phyloP scores from a whole-genome alignment of 2,113 vertebrate genomes.

The Chinchilla lanigera region DNA sequence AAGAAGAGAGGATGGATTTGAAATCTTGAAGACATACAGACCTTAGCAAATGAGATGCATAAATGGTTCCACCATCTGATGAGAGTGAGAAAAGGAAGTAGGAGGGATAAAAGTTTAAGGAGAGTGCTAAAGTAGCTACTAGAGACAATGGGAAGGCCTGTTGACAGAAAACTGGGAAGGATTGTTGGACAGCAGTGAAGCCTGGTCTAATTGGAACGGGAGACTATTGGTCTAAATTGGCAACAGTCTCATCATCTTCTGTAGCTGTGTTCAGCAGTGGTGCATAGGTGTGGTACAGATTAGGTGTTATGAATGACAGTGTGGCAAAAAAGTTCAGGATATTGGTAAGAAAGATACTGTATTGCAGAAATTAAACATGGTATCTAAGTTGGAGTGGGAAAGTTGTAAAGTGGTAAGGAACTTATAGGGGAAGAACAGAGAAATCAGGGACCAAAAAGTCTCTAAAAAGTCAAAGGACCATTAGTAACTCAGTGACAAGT shows the following conservation, averaged over 20 bases:
- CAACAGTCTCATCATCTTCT: background rate
- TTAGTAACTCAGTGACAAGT: background rate
- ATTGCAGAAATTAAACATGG: background rate
- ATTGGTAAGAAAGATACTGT: background rate
- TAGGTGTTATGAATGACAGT: background rate
- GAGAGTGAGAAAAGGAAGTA: background rate
- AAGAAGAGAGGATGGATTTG: background rate
- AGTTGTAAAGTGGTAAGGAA: background rate
- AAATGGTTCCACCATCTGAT: background rate
- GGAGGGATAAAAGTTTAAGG: background rate
- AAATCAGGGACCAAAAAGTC: too few species aligned
- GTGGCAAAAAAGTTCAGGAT: background rate
- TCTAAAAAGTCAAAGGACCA: background rate
- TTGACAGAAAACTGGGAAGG: background rate
- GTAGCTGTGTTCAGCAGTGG: background rate
- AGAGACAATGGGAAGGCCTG: background rate
- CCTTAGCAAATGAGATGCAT: background rate
- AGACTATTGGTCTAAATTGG: background rate
- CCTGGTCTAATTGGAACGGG: background rate
- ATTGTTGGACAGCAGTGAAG: background rate
- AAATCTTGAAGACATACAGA: background rate
- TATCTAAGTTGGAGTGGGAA: background rate
- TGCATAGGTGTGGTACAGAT: background rate
- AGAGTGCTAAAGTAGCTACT: background rate
- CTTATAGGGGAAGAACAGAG: background rate